Evolutionary conservation across 2,113 vertebrate species (phyloP).

Genomic region (Saccopteryx bilineata): DNA sequence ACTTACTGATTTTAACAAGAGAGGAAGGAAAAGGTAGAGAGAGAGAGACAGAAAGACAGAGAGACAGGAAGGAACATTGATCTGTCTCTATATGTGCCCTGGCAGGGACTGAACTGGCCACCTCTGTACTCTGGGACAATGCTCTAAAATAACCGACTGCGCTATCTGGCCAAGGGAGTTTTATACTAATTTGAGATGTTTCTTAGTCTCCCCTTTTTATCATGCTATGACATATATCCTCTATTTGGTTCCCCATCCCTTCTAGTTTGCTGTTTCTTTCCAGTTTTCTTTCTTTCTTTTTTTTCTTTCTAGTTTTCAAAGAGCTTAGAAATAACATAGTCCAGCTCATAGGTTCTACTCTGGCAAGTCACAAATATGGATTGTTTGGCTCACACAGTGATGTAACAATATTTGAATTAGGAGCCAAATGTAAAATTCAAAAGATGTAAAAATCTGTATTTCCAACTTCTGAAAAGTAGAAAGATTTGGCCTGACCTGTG

Average conservation of each 20-base stretch:
- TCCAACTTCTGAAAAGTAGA: conserved; percentile 27
- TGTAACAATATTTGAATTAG: background rate
- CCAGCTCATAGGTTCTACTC: background rate
- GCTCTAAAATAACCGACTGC: too few relatives aligned
- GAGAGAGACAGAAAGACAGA: too few relatives aligned
- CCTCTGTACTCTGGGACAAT: too few relatives aligned
- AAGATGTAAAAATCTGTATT: conserved; percentile 17
- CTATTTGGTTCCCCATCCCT: background rate
- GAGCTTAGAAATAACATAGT: background rate
- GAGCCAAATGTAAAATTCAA: conserved; percentile 18
- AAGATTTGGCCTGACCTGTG: background rate
- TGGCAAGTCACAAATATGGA: background rate
- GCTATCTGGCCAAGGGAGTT: too few relatives aligned
- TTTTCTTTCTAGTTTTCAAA: background rate
- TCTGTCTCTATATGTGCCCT: too few relatives aligned
- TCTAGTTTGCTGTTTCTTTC: background rate
- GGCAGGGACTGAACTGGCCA: too few relatives aligned
- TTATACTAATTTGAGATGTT: background rate
- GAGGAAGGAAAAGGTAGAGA: too few relatives aligned
- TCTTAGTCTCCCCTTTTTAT: background rate
- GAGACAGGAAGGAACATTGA: too few relatives aligned
- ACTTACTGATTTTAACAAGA: too few relatives aligned
- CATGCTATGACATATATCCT: background rate
- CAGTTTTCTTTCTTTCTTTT: too few relatives aligned
- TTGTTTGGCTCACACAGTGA: background rate